phyloP scores from a whole-genome alignment of 2,888 invertebrate species.

The Pristionchus exspectatus region DNA sequence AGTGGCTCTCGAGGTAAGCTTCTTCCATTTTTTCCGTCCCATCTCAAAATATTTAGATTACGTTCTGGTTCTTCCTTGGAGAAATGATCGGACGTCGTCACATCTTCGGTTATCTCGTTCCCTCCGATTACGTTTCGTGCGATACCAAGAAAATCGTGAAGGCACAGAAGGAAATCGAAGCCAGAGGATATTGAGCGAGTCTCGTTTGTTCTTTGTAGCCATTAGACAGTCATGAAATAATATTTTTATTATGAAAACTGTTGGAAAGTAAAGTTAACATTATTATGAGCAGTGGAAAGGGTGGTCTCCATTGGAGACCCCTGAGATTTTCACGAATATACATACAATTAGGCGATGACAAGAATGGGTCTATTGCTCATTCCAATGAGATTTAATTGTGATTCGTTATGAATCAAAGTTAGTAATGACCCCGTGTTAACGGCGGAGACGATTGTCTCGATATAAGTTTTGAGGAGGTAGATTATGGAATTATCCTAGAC shows the following conservation, averaged over 20 bases:
- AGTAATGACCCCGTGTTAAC: constrained; percentile 17
- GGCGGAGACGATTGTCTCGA: constrained; percentile 40
- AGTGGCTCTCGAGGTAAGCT: constrained; percentile 88
- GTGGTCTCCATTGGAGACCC: background rate
- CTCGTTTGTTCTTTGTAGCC: background rate
- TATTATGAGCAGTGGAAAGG: constrained; percentile 26
- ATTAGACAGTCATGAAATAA: background rate
- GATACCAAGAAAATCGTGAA: constrained; percentile 48
- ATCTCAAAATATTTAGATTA: background rate
- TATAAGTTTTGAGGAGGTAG: background rate
- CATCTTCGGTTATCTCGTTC: constrained; percentile 85
- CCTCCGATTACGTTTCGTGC: constrained; percentile 57
- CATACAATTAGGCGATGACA: constrained; percentile 20
- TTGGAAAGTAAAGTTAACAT: background rate
- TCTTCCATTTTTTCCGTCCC: background rate
- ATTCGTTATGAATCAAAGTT: background rate
- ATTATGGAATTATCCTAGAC: background rate
- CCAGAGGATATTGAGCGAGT: constrained; percentile 46
- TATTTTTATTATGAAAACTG: background rate
- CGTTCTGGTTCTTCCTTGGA: constrained; percentile 95
- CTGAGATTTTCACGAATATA: constrained; percentile 41
- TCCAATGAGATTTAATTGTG: background rate
- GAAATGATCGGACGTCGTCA: constrained; percentile 96
- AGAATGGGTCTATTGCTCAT: background rate
- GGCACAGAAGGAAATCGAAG: constrained; percentile 46